phyloP scores from a whole-genome alignment of 2,888 invertebrate genomes.

The Pteria penguin region DNA sequence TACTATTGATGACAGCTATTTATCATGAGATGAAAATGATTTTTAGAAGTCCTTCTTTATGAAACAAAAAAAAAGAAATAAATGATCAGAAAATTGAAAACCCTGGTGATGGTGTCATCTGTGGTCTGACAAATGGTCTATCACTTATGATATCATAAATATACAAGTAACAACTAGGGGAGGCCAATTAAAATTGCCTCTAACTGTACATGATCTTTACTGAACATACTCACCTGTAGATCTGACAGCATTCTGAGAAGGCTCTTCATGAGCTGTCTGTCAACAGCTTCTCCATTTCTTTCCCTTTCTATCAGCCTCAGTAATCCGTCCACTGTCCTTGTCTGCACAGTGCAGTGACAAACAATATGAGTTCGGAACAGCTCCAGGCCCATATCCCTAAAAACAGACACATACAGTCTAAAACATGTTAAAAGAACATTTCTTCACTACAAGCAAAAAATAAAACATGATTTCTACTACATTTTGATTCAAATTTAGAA shows the following conservation, averaged over 20 bases:
- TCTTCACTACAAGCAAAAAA: neutral
- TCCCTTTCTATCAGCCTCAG: slow-evolving; percentile 95
- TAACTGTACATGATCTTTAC: no score
- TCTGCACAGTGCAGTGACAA: slow-evolving; percentile 93
- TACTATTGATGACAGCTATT: no score
- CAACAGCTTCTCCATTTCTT: slow-evolving; percentile 90
- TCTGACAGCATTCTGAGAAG: slow-evolving; percentile 97
- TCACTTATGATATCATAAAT: no score
- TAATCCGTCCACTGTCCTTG: slow-evolving; percentile 94
- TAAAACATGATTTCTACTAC: neutral
- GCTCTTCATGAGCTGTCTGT: slow-evolving; percentile 95
- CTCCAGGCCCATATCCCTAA: slow-evolving; percentile 97
- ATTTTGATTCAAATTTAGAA: neutral
- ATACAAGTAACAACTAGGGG: no score
- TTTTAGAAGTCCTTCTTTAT: no score
- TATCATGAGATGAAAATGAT: no score
- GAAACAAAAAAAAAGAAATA: no score
- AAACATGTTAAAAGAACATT: neutral
- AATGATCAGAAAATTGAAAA: no score
- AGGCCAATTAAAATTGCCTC: no score
- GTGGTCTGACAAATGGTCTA: no score
- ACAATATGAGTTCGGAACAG: slow-evolving; percentile 94
- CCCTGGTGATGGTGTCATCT: no score
- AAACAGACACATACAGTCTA: slow-evolving; percentile 1
- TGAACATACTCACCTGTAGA: slow-evolving; percentile 90